Base-by-base conservation (phyloP, 2,113 vertebrate genomes). In the Saccopteryx bilineata region DNA sequence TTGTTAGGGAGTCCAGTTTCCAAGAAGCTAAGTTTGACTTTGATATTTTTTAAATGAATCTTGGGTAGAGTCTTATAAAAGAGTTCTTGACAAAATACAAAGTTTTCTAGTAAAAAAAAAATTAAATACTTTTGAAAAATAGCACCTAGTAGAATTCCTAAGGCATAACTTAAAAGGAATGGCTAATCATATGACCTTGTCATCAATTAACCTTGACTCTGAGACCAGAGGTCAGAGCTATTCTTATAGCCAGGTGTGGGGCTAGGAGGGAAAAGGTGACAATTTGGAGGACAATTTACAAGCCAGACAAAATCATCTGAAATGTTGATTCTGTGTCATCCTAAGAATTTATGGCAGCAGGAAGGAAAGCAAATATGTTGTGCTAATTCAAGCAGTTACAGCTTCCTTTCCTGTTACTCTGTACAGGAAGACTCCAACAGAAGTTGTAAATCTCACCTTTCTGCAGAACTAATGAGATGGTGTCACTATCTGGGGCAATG, bases 371-470 rank as follows among this genome's bases (percentile, higher is more conserved):
- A 97, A 97, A 91, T 90, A 95, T 79, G 87, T 91, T 93, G 86
- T 97, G 83, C 91, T 97, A 97, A 97, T 97, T 96, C 94, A 97
- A 95, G 86, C 86, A 94, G 93, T 97, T 97, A 95, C 33, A 94
- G 94, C 86, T 98, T 96, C 94, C 95, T 97, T 96, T 87, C 93
- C 69, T 89, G 76, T 92, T 93, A 96, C 56, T 87, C 89, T 76
- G 91, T 94, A 74, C 69, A 96, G 97, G 90, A 90, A 96, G 97
- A 94, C 93, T 95, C 96, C 94, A 90, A 91, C 89, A 97, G 91
- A 94, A 94, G 95, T 89, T 98, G 93, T 97, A 97, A 98, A 98
- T 96, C 96, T 97, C 96, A 94, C 76, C 65, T 95, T 90, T 96
- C 96, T 76, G 79, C 81, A 81, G 84, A 96, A 72, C 92, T 96